Conservation (phyloP, 2,888 invertebrate species). For the Clistopyga incitator region DNA sequence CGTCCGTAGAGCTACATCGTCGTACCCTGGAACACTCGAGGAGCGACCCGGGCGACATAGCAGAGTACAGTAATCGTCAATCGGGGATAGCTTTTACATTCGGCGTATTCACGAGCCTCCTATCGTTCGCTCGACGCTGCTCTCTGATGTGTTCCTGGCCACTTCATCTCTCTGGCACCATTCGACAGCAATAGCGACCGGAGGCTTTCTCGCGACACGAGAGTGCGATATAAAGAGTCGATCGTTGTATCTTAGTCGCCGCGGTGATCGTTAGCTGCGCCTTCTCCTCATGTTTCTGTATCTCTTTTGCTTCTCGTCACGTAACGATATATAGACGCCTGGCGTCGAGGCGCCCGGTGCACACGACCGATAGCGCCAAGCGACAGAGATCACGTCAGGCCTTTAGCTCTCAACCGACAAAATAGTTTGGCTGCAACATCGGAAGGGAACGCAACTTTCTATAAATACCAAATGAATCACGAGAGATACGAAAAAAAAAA, state of each 20-base stretch:
- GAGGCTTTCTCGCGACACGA: constrained; percentile 18
- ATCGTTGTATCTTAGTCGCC: constrained; percentile 44
- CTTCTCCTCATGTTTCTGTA: constrained; percentile 26
- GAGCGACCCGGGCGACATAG: constrained; percentile 9
- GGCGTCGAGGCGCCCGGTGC: constrained; percentile 58
- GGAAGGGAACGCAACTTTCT: constrained; percentile 42
- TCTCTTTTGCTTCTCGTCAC: constrained; percentile 45
- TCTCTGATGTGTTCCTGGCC: constrained; percentile 58
- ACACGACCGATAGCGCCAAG: constrained; percentile 60
- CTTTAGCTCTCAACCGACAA: constrained; percentile 19
- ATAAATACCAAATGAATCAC: constrained; percentile 52
- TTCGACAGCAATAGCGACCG: constrained; percentile 19
- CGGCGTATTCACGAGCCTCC: constrained; percentile 40
- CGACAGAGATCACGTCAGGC: constrained; percentile 50
- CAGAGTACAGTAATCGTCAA: constrained; percentile 13
- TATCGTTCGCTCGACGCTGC: constrained; percentile 62
- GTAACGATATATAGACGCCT: constrained; percentile 48
- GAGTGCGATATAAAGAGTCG: constrained; percentile 35
- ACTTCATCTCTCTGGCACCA: constrained; percentile 46
- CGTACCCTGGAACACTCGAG: constrained; percentile 31
- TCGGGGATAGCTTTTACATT: constrained; percentile 34
- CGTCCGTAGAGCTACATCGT: constrained; percentile 25
- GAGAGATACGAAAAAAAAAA: neutral
- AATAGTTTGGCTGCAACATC: constrained; percentile 38
- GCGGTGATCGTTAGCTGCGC: constrained; percentile 36